phyloP scores from a whole-genome alignment of 2,888 invertebrate genomes.

The Netelia inedita region DNA sequence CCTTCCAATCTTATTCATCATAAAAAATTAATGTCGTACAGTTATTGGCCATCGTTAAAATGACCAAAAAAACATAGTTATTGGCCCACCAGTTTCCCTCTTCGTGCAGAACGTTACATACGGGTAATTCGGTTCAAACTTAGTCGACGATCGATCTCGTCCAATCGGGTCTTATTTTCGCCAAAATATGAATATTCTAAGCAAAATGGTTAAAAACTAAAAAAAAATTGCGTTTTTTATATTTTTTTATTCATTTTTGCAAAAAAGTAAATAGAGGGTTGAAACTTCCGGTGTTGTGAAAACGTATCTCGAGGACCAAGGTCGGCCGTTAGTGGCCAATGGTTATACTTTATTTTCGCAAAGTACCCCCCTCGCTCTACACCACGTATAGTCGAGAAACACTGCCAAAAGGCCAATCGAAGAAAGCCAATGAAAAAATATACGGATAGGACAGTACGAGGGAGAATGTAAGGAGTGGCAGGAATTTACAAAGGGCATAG shows the following conservation, averaged over 20 bases:
- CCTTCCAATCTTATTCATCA: constrained; percentile 19
- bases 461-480: not conserved
- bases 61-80: not conserved
- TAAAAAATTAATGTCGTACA: not conserved
- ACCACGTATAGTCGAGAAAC: not conserved
- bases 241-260: no score
- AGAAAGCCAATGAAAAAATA: not conserved
- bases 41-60: constrained; percentile 16
- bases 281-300: no score
- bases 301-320: not conserved
- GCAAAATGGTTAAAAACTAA: no score
- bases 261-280: no score
- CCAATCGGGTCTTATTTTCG: no score
- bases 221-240: no score
- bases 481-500: not conserved
- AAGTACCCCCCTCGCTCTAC: not conserved
- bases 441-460: not conserved
- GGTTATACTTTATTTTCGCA: not conserved
- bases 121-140: not conserved
- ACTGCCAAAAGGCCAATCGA: not conserved
- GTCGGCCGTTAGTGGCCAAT: not conserved
- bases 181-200: no score
- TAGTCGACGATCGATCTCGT: not conserved
- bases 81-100: not conserved
- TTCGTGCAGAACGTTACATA: not conserved